These are phyloP conservation scores for Metallyticus violacea DNA, from an alignment of 2,888 invertebrate species.

Conservation along the genomic window DNA sequence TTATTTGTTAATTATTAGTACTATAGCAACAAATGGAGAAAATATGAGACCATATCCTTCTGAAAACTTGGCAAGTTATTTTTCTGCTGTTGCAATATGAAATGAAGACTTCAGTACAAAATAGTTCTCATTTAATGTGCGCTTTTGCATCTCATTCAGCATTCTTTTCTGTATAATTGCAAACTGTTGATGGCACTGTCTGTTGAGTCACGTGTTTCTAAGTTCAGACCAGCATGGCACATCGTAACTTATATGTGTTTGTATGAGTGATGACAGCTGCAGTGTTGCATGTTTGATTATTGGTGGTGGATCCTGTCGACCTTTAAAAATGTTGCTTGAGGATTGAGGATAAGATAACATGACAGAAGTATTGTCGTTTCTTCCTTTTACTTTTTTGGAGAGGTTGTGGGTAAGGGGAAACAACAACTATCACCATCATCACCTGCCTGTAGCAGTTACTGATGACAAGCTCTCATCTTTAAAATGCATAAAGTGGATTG, in stretches of 20 bases:
- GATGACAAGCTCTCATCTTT: neutral
- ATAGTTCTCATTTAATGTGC: neutral
- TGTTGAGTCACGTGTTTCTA: neutral
- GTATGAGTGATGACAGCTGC: neutral
- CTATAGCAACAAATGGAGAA: neutral
- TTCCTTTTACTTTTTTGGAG: neutral
- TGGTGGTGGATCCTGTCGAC: constrained; percentile 22
- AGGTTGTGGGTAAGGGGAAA: neutral
- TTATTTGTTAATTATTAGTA: too few species aligned
- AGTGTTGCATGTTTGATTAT: constrained; percentile 8
- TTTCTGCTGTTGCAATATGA: neutral
- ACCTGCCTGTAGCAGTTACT: neutral
- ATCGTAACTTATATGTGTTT: constrained; percentile 6
- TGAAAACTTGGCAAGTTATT: neutral
- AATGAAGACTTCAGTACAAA: neutral
- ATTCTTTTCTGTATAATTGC: neutral
- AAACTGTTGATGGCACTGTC: neutral
- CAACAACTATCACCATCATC: neutral
- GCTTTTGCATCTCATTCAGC: neutral
- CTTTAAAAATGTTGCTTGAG: neutral
- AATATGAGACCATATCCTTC: neutral
- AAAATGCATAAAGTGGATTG: neutral
- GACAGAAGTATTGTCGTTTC: neutral
- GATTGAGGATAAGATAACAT: constrained; percentile 1
- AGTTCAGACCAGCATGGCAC: neutral